phyloP scores from a whole-genome alignment of 2,797 vertebrate genomes.

The Lophotriccus pileatus region DNA sequence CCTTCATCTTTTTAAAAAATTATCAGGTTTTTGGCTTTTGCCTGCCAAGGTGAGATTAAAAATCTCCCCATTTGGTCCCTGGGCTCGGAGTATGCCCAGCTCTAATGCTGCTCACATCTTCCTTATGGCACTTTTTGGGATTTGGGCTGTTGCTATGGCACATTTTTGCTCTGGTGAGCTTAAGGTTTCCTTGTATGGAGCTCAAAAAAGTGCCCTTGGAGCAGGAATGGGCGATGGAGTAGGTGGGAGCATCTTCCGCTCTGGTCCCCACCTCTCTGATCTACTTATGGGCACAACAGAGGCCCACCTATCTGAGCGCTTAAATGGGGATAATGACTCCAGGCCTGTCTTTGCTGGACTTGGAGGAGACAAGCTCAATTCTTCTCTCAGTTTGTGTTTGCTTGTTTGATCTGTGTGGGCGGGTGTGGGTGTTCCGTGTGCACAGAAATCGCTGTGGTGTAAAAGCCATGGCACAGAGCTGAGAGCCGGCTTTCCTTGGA shows the following conservation, averaged over 20 bases:
- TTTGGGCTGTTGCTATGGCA: constrained; percentile 29
- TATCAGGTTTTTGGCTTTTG: background rate
- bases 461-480: background rate
- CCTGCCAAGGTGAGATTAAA: background rate
- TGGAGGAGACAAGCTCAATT: background rate
- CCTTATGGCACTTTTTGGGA: background rate
- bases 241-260: background rate
- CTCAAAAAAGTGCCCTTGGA: background rate
- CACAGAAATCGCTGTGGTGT: background rate
- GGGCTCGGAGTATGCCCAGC: background rate
- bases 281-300: background rate
- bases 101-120: background rate
- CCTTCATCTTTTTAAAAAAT: background rate
- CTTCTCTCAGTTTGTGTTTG: background rate
- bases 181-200: background rate
- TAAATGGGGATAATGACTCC: background rate
- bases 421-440: background rate
- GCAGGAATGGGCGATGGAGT: background rate
- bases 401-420: background rate
- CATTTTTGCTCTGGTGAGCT: background rate
- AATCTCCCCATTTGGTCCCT: background rate
- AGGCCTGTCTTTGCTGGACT: background rate
- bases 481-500: background rate
- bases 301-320: background rate
- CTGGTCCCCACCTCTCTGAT: background rate